Evolutionary conservation across 92 coral and sea anemone species (phyloP).

Genomic region (Muricea muricata): DNA sequence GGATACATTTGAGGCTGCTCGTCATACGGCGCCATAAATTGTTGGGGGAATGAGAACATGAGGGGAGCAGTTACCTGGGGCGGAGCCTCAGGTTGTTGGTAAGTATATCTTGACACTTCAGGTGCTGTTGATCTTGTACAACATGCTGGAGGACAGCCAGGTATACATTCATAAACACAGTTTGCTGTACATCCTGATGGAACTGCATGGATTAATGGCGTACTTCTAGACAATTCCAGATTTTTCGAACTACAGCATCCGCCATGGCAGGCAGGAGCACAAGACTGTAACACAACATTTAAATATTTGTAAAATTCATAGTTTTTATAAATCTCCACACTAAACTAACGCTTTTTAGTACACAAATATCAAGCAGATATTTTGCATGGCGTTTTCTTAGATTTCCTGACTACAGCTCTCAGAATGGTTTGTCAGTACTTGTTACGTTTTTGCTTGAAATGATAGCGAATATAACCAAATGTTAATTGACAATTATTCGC

Average conservation of each 20-base stretch:
- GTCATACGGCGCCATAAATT: background rate
- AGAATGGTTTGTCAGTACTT: too few relatives aligned
- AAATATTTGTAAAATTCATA: background rate
- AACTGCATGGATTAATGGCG: constrained; percentile 26
- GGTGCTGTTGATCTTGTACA: constrained; percentile 38
- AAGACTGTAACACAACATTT: background rate
- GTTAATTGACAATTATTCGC: too few relatives aligned
- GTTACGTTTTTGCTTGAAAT: too few relatives aligned
- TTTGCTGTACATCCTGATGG: constrained; percentile 74
- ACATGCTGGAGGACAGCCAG: constrained; percentile 73
- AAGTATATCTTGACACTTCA: background rate
- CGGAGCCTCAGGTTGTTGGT: background rate
- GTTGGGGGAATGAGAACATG: constrained; percentile 15
- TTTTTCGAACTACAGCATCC: constrained; percentile 89
- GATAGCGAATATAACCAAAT: too few relatives aligned
- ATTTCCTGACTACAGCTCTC: too few relatives aligned
- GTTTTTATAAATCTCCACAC: too few relatives aligned
- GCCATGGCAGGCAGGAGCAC: constrained; percentile 84
- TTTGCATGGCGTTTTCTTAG: too few relatives aligned
- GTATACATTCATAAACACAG: constrained; percentile 89
- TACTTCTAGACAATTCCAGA: constrained; percentile 73
- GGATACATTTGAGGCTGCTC: constrained; percentile 9
- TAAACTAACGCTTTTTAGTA: too few relatives aligned
- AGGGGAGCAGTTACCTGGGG: constrained; percentile 15
- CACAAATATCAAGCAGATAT: too few relatives aligned